phyloP scores from a whole-genome alignment of 2,797 vertebrate species.

The Echiichthys vipera region DNA sequence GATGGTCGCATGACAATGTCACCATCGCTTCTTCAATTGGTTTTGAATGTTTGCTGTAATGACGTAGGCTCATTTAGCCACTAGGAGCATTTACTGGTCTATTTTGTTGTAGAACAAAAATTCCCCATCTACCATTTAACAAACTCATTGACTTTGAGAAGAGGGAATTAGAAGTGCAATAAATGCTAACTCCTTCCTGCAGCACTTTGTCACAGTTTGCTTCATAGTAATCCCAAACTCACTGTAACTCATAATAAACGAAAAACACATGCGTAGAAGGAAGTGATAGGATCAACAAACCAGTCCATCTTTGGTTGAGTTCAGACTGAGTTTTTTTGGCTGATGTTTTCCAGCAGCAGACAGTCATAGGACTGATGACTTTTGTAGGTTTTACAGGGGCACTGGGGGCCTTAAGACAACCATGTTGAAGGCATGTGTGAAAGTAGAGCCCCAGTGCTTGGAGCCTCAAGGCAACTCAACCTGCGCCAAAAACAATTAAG shows the following conservation, averaged over 20 bases:
- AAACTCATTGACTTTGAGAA: too few species aligned
- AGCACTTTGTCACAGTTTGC: not conserved
- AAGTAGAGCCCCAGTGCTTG: constrained; percentile 35
- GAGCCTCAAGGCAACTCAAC: constrained; percentile 55
- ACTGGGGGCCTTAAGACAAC: constrained; percentile 6
- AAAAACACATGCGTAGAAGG: not conserved
- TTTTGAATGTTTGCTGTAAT: too few species aligned
- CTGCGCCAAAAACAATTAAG: constrained; percentile 70
- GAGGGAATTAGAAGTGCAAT: too few species aligned
- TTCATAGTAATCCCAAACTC: not conserved
- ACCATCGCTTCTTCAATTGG: too few species aligned
- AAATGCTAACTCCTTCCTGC: too few species aligned
- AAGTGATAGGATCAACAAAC: not conserved
- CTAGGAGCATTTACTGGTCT: too few species aligned
- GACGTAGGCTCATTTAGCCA: too few species aligned
- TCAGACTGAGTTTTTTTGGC: constrained; percentile 17
- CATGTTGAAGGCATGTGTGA: constrained; percentile 67
- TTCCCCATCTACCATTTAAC: too few species aligned
- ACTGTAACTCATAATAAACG: not conserved
- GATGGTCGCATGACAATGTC: too few species aligned
- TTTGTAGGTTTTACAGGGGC: constrained; percentile 49
- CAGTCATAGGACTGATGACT: constrained; percentile 48
- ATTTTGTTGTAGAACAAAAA: too few species aligned
- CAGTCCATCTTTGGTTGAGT: not conserved
- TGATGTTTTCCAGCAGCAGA: constrained; percentile 34